phyloP scores from a whole-genome alignment of 1,140 invertebrate genomes.

The Procambarus virginalis region DNA sequence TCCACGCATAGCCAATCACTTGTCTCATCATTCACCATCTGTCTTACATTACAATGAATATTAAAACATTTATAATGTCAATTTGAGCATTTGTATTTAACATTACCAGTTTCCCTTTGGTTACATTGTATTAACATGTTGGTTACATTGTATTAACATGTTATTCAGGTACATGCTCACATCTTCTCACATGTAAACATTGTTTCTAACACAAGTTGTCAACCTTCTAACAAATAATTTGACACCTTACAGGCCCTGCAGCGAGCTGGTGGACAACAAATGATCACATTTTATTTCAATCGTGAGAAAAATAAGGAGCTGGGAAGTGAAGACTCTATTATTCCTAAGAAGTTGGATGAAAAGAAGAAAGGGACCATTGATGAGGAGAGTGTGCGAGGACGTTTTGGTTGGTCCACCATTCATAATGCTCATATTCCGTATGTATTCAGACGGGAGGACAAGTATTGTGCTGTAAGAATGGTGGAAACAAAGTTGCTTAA shows the following conservation, averaged over 20 bases:
- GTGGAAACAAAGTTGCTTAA: constrained; percentile 90
- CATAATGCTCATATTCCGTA: constrained; percentile 91
- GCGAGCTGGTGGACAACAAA: constrained; percentile 66
- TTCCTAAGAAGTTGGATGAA: constrained; percentile 67
- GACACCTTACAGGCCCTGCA: constrained; percentile 63
- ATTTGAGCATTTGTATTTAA: too few species aligned
- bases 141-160: too few species aligned
- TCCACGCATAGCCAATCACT: too few species aligned
- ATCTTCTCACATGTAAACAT: too few species aligned
- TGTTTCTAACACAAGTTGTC: not conserved
- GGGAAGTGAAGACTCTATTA: constrained; percentile 59
- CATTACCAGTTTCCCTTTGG: too few species aligned
- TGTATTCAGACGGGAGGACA: constrained; percentile 86
- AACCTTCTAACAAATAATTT: not conserved
- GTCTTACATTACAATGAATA: too few species aligned
- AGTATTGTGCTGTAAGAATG: constrained; percentile 93
- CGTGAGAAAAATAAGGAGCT: constrained; percentile 66
- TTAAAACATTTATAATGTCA: too few species aligned
- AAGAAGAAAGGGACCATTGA: constrained; percentile 76
- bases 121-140: too few species aligned
- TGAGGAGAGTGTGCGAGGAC: constrained; percentile 86
- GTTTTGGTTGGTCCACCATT: constrained; percentile 91
- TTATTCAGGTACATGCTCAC: too few species aligned
- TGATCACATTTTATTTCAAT: constrained; percentile 70
- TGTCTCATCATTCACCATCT: too few species aligned